Conservation (phyloP, 2,113 vertebrate species). For the Microcebus lehilahytsara region DNA sequence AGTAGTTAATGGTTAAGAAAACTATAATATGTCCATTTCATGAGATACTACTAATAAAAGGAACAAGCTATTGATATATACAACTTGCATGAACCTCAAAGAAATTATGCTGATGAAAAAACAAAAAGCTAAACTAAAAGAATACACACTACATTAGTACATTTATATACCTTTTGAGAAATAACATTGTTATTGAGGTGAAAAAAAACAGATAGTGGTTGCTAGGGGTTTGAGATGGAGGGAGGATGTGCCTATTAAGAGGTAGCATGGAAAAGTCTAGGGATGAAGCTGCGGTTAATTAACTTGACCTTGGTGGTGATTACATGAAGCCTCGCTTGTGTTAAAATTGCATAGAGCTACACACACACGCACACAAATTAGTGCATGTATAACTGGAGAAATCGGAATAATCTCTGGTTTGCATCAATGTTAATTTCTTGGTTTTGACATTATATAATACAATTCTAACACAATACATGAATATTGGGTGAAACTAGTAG, state of each 20-base stretch:
- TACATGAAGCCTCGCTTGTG: neutral
- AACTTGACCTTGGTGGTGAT: neutral
- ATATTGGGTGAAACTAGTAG: neutral
- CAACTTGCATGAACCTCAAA: neutral
- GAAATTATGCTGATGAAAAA: neutral
- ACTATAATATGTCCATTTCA: neutral
- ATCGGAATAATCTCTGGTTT: neutral
- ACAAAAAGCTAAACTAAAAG: neutral
- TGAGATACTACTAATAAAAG: neutral
- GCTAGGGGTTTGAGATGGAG: neutral
- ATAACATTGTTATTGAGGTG: neutral
- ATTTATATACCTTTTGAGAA: neutral
- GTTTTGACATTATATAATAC: neutral
- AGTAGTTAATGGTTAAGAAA: neutral
- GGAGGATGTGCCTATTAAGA: neutral
- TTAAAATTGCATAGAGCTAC: neutral
- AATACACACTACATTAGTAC: neutral
- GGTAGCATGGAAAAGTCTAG: too few relatives aligned
- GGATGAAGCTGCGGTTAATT: neutral
- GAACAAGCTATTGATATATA: neutral
- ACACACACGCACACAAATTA: neutral
- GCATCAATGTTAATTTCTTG: neutral
- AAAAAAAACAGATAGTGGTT: neutral
- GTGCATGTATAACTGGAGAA: neutral
- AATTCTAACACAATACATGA: neutral